These are phyloP conservation scores for Hyppa rectilinea DNA, from an alignment of 2,888 invertebrate species.

Conservation along the genomic window DNA sequence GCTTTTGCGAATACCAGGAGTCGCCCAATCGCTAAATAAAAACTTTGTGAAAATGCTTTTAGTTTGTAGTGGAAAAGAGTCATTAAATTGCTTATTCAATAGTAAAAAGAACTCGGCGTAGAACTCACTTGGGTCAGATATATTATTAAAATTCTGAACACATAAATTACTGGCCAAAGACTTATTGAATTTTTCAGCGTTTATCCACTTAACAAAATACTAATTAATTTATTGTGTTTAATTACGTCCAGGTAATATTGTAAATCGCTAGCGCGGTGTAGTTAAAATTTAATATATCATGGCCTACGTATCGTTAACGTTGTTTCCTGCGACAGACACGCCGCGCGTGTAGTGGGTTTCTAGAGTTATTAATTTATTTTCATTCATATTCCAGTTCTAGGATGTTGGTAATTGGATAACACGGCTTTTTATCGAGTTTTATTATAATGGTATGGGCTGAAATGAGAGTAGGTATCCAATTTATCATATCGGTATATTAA, in stretches of 20 bases:
- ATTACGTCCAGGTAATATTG: constrained; percentile 35
- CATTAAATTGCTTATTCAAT: too few relatives aligned
- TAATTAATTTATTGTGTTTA: constrained; percentile 40
- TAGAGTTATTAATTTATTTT: constrained; percentile 39
- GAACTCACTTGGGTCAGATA: too few relatives aligned
- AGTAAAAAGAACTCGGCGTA: too few relatives aligned
- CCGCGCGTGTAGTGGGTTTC: constrained; percentile 17
- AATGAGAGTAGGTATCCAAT: background rate
- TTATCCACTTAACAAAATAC: constrained; percentile 22
- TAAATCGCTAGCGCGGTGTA: constrained; percentile 30
- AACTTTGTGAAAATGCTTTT: too few relatives aligned
- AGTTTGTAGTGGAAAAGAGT: too few relatives aligned
- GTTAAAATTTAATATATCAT: constrained; percentile 52
- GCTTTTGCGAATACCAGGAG: too few relatives aligned
- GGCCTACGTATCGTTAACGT: constrained; percentile 27
- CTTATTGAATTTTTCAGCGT: too few relatives aligned
- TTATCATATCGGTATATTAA: background rate
- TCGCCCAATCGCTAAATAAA: too few relatives aligned
- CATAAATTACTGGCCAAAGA: too few relatives aligned
- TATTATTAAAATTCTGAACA: too few relatives aligned
- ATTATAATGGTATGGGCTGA: background rate
- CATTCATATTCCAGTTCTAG: constrained; percentile 10
- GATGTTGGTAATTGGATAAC: constrained; percentile 5
- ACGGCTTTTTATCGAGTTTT: background rate
- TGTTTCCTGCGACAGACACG: constrained; percentile 29